Base-by-base conservation (phyloP, 2,113 vertebrate genomes). In the Gadus chalcogrammus region DNA sequence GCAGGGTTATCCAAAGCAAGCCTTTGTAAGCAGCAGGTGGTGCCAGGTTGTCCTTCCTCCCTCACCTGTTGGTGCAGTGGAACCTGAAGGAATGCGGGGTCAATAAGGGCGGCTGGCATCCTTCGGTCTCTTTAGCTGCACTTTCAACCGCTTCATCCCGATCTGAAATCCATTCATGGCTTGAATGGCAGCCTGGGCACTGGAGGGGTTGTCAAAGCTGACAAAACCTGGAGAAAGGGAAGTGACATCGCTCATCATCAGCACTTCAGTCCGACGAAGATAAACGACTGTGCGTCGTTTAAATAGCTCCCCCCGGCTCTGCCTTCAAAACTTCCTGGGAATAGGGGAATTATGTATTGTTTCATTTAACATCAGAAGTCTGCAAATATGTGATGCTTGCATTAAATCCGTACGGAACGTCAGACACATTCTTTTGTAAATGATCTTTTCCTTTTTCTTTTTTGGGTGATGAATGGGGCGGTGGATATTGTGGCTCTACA, bases 121-220 rank as follows among this genome's bases (percentile, higher is more conserved):
- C 91, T 97, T 98, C 86, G 97, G 97, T 90, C 97, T 91, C 89
- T 99, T 99, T 83, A 99, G 86, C 89, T 99, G 97, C 7, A 99
- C 97, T 91, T 99, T 99, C 91, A 99, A 94, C 84, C 97, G 93
- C 85, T 99, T 99, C 94, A 96, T 98, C 66, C 97, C 97, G 18
- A 99, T 95, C 91, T 99, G 97, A 90, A 99, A 99, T 87, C 97
- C 97, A 9, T 99, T 99, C 97, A 99, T 99, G 90, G 97, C 95
- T 88, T 99, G 97, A 86, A 97, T 97, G 77, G 95, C 97, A 60
- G 95, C 94, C 89, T 99, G 97, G 48, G 97, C 97, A 67, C 97
- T 98, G 79, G 95, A 94, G 0, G 97, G 97, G 93, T 99, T 98
- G 92, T 99, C 97, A 78, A 99, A 99, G 90, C 97, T 99, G 90